These are phyloP conservation scores for Melanotaenia parkinsoni DNA, from an alignment of 2,797 vertebrate genomes.

Conservation along the genomic window DNA sequence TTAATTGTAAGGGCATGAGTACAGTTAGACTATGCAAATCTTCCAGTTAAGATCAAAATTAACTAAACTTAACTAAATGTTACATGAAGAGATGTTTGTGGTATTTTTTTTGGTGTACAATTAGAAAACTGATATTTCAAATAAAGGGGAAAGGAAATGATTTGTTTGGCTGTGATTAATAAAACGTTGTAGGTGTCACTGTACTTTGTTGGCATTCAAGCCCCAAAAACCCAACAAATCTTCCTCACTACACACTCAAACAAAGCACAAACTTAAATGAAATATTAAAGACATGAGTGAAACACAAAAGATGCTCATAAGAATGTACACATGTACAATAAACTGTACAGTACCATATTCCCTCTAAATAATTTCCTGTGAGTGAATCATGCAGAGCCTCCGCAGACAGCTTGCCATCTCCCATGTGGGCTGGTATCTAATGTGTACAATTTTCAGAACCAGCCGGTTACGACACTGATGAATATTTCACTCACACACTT, in stretches of 20 bases:
- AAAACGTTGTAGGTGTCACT: slow-evolving; percentile 8
- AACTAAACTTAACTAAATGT: not conserved
- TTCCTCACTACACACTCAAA: not conserved
- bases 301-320: slow-evolving; percentile 9
- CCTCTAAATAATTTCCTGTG: slow-evolving; percentile 37
- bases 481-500: slow-evolving; percentile 58
- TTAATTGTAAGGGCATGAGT: not conserved
- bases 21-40: not conserved
- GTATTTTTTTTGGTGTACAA: not conserved
- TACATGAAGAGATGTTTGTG: not conserved
- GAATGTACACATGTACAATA: slow-evolving; percentile 19
- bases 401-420: slow-evolving; percentile 55
- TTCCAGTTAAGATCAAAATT: not conserved
- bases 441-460: slow-evolving; percentile 59
- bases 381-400: slow-evolving; percentile 55
- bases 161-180: slow-evolving; percentile 5
- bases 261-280: not conserved
- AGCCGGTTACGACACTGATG: slow-evolving; percentile 52
- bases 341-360: slow-evolving; percentile 7
- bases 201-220: not conserved
- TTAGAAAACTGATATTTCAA: slow-evolving; percentile 11
- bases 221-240: not conserved
- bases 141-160: not conserved
- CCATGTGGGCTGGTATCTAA: slow-evolving; percentile 60
- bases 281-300: not conserved